A percentile compares a stretch with the other conserved stretches of the same genome.
Conservation (phyloP, 2,888 invertebrate species). For the Eupithecia dodoneata region DNA sequence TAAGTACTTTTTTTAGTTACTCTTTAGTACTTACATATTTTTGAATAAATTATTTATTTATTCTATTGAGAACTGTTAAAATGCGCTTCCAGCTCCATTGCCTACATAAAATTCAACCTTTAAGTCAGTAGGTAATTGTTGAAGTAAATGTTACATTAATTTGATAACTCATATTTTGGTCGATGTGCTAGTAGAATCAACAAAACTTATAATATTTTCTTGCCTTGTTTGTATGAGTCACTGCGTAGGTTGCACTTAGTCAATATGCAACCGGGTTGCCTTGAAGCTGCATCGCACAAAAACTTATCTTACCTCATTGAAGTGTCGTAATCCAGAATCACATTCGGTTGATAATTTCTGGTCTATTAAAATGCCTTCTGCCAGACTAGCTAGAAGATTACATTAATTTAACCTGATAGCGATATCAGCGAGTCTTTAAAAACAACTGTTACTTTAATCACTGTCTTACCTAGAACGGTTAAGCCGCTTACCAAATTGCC, state of each 20-base stretch:
- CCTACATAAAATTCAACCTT: background rate
- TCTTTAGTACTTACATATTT: too few relatives aligned
- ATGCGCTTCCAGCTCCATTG: background rate
- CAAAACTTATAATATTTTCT: background rate
- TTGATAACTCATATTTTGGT: background rate
- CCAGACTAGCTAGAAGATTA: background rate
- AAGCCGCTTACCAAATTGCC: constrained; percentile 32
- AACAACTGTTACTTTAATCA: constrained; percentile 21
- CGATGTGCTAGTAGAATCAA: background rate
- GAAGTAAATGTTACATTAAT: background rate
- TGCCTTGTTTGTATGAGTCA: background rate
- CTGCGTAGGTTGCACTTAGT: constrained; percentile 35
- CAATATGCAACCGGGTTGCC: constrained; percentile 51
- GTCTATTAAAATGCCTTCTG: background rate
- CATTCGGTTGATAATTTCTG: background rate
- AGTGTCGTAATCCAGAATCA: background rate
- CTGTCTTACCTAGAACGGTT: constrained; percentile 8
- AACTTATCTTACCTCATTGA: constrained; percentile 17
- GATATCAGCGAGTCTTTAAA: constrained; percentile 9
- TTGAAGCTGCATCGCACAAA: constrained; percentile 39
- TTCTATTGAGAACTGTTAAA: background rate
- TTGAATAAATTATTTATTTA: too few relatives aligned
- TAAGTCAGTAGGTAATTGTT: background rate
- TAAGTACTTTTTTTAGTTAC: too few relatives aligned
- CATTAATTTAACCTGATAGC: background rate